phyloP scores from a whole-genome alignment of 1,140 invertebrate species.

The Drosophila oshimai region DNA sequence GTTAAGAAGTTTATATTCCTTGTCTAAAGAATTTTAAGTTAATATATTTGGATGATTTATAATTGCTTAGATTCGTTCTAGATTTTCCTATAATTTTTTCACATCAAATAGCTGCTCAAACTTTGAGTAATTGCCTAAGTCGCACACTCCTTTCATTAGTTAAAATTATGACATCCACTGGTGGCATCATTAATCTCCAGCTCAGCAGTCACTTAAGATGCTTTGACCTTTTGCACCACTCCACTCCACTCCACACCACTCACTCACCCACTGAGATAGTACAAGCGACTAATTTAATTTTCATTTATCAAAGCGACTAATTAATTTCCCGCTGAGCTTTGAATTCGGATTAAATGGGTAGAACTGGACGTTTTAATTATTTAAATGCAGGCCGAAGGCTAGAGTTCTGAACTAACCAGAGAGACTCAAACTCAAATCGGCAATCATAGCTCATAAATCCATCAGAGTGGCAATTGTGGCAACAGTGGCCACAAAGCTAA shows the following conservation, averaged over 20 bases:
- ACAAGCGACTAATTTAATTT: slow-evolving; percentile 75
- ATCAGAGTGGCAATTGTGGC: slow-evolving; percentile 55
- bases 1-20: too few species aligned
- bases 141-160: slow-evolving; percentile 3
- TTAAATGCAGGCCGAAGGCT: slow-evolving; percentile 77
- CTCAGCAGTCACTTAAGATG: neutral
- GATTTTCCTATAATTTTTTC: neutral
- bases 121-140: neutral
- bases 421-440: slow-evolving; percentile 44
- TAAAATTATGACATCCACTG: slow-evolving; percentile 25
- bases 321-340: slow-evolving; percentile 72
- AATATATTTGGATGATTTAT: too few species aligned
- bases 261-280: slow-evolving; percentile 9
- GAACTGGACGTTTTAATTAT: slow-evolving; percentile 71
- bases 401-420: too few species aligned
- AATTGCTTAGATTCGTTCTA: too few species aligned
- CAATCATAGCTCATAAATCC: slow-evolving; percentile 78
- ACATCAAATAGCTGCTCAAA: neutral
- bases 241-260: slow-evolving; percentile 1
- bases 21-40: too few species aligned
- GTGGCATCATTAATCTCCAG: slow-evolving; percentile 19
- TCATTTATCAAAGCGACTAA: slow-evolving; percentile 76
- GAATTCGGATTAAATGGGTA: neutral
- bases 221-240: slow-evolving; percentile 17
- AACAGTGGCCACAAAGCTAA: neutral